Percentiles rank a stretch among this genome's conserved stretches.
Conservation (phyloP, 1,140 invertebrate species). For the Copidosoma floridanum region DNA sequence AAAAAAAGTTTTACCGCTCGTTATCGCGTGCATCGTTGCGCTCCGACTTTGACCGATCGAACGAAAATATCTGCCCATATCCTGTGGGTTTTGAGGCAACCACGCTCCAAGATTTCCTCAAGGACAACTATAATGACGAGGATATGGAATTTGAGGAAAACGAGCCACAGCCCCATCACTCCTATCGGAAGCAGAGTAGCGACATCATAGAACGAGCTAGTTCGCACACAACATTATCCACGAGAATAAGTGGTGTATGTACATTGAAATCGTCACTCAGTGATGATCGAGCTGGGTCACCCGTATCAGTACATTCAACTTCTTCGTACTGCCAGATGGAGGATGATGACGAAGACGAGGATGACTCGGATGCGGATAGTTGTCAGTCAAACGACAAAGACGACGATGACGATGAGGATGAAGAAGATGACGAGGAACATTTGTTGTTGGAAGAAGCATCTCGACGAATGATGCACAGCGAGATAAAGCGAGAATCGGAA, state of each 20-base stretch:
- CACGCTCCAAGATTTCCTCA: conserved; percentile 41
- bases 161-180: conserved; percentile 13
- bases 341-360: conserved; percentile 21
- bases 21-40: conserved; percentile 36
- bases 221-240: conserved; percentile 43
- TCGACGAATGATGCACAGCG: no score
- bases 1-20: conserved; percentile 36
- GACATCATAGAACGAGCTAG: conserved; percentile 29
- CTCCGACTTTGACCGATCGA: conserved; percentile 43
- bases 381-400: conserved; percentile 8
- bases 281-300: conserved; percentile 40
- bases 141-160: conserved; percentile 48
- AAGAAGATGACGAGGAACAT: conserved; percentile 16
- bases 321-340: conserved; percentile 34
- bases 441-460: conserved; percentile 16
- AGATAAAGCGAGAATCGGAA: no score
- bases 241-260: conserved; percentile 38
- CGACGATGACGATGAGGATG: conserved; percentile 25
- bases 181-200: conserved; percentile 33
- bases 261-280: conserved; percentile 39
- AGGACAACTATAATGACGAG: conserved; percentile 55
- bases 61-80: conserved; percentile 44
- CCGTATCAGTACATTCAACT: conserved; percentile 42
- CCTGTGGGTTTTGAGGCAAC: conserved; percentile 43
- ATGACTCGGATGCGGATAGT: conserved; percentile 33